Evolutionary conservation across 2,888 invertebrate species (phyloP).

Genomic region (Syrista parreyssii): DNA sequence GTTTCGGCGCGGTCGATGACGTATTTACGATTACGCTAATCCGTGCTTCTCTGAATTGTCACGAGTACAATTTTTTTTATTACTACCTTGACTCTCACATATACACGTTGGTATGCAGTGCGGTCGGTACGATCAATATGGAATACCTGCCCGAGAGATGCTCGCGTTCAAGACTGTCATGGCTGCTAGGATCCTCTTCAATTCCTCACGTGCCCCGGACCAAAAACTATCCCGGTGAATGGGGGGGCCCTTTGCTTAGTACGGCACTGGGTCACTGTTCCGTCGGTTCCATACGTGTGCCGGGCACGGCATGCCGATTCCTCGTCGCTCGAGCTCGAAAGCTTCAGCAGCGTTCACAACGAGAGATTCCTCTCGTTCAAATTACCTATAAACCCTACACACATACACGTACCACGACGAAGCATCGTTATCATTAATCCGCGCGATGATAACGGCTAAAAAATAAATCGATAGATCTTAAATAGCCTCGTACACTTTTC

Average conservation of each 20-base stretch:
- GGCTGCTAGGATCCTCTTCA: background rate
- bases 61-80: background rate
- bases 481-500: background rate
- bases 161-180: background rate
- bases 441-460: background rate
- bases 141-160: background rate
- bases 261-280: constrained; percentile 41
- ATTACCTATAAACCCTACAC: background rate
- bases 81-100: too few relatives aligned
- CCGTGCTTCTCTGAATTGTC: background rate
- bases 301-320: background rate
- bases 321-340: background rate
- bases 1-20: background rate
- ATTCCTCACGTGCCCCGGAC: constrained; percentile 17
- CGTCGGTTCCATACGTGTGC: background rate
- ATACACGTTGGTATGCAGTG: background rate
- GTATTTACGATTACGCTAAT: background rate
- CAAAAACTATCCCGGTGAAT: constrained; percentile 15
- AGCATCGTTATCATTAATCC: background rate
- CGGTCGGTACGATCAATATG: background rate
- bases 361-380: background rate
- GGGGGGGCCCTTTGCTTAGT: constrained; percentile 31
- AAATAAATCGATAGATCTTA: background rate
- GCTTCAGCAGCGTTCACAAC: background rate
- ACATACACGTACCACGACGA: background rate